phyloP scores from a whole-genome alignment of 1,140 invertebrate genomes.

The Drosophila miranda region DNA sequence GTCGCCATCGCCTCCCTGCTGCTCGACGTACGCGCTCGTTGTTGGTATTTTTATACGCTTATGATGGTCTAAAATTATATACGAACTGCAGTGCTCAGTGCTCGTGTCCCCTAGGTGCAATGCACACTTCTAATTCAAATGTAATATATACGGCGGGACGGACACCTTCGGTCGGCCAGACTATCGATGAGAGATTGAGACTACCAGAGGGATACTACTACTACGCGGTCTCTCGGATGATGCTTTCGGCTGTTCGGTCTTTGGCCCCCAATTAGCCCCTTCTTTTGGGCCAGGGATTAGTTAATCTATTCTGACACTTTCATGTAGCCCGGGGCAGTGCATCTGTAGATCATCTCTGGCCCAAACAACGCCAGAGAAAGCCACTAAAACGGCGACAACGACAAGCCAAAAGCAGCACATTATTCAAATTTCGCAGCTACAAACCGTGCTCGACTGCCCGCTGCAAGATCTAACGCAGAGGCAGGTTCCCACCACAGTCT shows the following conservation, averaged over 20 bases:
- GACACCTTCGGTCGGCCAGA: constrained; percentile 45
- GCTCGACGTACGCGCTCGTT: constrained; percentile 45
- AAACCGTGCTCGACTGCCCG: constrained; percentile 43
- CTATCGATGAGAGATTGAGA: constrained; percentile 9
- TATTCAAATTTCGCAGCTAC: constrained; percentile 60
- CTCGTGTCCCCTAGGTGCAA: constrained; percentile 60
- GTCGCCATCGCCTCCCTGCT: constrained; percentile 14
- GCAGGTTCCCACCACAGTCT: constrained; percentile 72
- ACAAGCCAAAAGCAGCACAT: constrained; percentile 41
- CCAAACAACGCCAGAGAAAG: constrained; percentile 37
- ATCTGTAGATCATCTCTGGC: constrained; percentile 22
- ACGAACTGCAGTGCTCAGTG: constrained; percentile 24
- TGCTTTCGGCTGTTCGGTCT: no score
- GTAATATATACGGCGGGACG: constrained; percentile 62
- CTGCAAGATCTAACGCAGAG: constrained; percentile 37
- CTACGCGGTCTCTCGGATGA: not conserved
- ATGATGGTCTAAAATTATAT: constrained; percentile 79
- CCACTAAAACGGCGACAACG: constrained; percentile 67
- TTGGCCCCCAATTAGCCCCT: no score
- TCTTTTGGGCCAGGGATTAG: no score
- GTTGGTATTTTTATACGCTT: constrained; percentile 70
- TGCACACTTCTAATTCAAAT: constrained; percentile 76
- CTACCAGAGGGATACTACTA: no score
- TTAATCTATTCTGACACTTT: no score
- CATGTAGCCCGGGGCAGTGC: constrained; percentile 19